Base-by-base conservation (phyloP, 2,888 invertebrate species). In the Campoletis raptor region DNA sequence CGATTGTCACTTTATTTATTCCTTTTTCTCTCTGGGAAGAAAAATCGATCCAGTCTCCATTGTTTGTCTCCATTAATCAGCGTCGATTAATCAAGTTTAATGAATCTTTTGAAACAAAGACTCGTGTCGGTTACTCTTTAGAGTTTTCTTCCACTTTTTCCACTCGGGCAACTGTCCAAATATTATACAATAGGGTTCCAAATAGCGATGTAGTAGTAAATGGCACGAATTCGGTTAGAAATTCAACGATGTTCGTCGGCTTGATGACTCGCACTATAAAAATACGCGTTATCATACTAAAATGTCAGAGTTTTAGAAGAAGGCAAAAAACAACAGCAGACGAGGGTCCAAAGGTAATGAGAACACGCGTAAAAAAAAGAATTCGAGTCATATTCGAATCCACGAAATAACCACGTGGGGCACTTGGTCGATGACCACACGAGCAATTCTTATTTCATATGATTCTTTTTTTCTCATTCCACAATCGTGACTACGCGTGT, bases 101-200 rank as follows among this genome's bases (percentile, higher is more conserved):
- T 42, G 21, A 24, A 12, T 21, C 57, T 24, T 30, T 30, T 1
- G 24, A 24, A 15, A 30, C 30, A 61, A 61, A 24, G 10, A 24
- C 24, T 61, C 24, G 61, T 6, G 61, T 24, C 61, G 9, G 7
- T 57, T 30, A 7, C 24, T 57, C 15, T 15, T 15, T 0, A 5
- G 8, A 76, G 45, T 24, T 45, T 45, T 45, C 45, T 57, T 73
- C 72, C 36, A 21, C 37, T 37, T 15, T 81, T 81, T 54, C 18
- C 69, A 76, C 64, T 30, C 76, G 73, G 73, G 61, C 79, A 79
- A 42, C 57, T 48, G 57, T 74, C 48, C 48, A 80, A 48, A 45
- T 37, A 74, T 84, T 73, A 69, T 69, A 73, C 61, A 80, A 84
- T 74, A 61, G 12, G 48, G 12, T 79, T 9, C 10, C n/a, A 8